Percentiles rank a stretch among this genome's conserved stretches.
Conservation (phyloP, 2,113 vertebrate species). For the Oreochromis tanganicae region DNA sequence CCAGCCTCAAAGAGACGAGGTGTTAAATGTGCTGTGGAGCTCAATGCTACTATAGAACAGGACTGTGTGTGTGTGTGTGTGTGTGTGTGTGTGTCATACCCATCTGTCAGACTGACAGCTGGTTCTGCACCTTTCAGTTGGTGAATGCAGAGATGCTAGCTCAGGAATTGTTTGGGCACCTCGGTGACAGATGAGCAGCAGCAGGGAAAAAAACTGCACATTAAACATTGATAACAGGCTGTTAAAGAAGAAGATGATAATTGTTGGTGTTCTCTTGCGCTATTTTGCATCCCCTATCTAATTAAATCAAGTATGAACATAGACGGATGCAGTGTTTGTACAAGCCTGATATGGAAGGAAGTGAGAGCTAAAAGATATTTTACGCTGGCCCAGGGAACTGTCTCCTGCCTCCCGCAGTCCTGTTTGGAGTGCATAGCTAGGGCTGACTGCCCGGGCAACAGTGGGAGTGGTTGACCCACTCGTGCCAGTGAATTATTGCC, state of each 20-base stretch:
- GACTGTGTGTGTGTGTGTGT: neutral
- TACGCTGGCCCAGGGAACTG: neutral
- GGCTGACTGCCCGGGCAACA: constrained; percentile 32
- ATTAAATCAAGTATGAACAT: neutral
- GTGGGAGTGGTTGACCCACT: constrained; percentile 44
- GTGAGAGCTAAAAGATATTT: constrained; percentile 2
- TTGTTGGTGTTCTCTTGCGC: neutral
- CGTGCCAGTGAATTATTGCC: constrained; percentile 15
- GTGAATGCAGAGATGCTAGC: neutral
- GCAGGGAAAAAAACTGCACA: neutral
- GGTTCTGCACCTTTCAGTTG: constrained; percentile 8
- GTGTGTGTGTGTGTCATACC: constrained; percentile 38
- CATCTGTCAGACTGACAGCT: constrained; percentile 49
- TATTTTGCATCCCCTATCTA: neutral
- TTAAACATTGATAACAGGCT: neutral
- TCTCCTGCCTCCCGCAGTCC: constrained; percentile 7
- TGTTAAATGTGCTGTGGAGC: constrained; percentile 1
- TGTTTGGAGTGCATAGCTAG: constrained; percentile 20
- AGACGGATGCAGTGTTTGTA: neutral
- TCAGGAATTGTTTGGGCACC: neutral
- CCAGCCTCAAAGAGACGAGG: constrained; percentile 15
- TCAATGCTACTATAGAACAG: constrained; percentile 2
- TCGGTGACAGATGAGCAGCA: neutral
- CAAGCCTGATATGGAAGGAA: neutral
- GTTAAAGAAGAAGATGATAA: neutral